phyloP scores from a whole-genome alignment of 2,113 vertebrate species.

The Podiceps cristatus region DNA sequence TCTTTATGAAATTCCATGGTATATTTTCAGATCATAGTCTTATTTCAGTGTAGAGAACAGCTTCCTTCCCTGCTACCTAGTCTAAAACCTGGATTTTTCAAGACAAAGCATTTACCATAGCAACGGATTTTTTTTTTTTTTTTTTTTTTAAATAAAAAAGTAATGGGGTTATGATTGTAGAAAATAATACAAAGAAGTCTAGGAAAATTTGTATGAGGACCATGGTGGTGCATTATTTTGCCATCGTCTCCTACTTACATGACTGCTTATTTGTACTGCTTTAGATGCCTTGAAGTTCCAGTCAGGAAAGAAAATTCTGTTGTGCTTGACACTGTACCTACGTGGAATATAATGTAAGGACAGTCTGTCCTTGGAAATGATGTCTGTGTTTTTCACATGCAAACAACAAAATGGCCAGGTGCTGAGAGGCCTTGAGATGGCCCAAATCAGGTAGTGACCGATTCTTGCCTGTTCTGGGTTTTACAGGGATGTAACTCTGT shows the following conservation, averaged over 20 bases:
- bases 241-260: background rate
- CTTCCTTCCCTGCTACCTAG: background rate
- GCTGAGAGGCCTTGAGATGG: no score
- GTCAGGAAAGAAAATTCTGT: background rate
- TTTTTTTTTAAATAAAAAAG: background rate
- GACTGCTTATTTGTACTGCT: background rate
- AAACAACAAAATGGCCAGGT: background rate
- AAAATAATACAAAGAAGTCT: background rate
- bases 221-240: background rate
- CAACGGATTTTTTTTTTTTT: background rate
- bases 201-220: background rate
- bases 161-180: background rate
- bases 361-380: background rate
- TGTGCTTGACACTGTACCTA: background rate
- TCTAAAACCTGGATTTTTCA: background rate
- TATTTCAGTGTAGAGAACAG: background rate
- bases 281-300: background rate
- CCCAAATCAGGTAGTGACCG: background rate
- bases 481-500: background rate
- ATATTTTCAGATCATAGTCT: background rate
- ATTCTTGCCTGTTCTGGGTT: background rate
- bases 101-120: background rate
- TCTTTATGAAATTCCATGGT: background rate
- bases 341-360: background rate
- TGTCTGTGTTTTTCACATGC: background rate